These are phyloP conservation scores for Acanthopagrus latus DNA, from an alignment of 2,797 vertebrate genomes.

Conservation along the genomic window DNA sequence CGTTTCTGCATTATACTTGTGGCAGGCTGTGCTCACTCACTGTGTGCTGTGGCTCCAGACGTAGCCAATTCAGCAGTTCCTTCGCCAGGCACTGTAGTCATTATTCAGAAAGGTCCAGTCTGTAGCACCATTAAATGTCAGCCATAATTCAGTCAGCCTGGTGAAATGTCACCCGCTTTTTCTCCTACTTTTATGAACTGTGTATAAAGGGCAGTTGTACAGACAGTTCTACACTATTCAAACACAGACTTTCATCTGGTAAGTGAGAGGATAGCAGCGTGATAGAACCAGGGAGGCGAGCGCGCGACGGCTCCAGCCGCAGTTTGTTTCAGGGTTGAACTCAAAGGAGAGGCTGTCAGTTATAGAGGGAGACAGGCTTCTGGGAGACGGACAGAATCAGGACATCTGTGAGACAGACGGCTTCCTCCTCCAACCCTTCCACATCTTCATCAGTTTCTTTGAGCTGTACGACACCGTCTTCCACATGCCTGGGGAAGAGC, in stretches of 20 bases:
- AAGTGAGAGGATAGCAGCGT: not conserved
- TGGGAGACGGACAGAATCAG: slow-evolving; percentile 56
- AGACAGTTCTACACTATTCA: slow-evolving; percentile 22
- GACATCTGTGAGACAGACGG: slow-evolving; percentile 73
- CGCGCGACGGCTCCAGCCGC: slow-evolving; percentile 5
- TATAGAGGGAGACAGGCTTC: slow-evolving; percentile 14
- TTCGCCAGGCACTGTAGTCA: slow-evolving; percentile 16
- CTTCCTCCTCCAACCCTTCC: slow-evolving; percentile 91
- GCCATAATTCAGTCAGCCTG: slow-evolving; percentile 40
- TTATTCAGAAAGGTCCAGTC: slow-evolving; percentile 33
- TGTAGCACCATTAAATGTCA: slow-evolving; percentile 53
- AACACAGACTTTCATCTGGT: slow-evolving; percentile 19
- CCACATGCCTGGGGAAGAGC: slow-evolving; percentile 85
- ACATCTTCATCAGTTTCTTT: slow-evolving; percentile 95
- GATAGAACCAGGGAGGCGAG: slow-evolving; percentile 18
- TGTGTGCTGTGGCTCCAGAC: slow-evolving; percentile 15
- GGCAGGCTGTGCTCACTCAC: slow-evolving; percentile 5
- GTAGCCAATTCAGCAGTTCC: slow-evolving; percentile 15
- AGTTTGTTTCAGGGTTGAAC: slow-evolving; percentile 18
- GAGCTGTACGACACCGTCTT: slow-evolving; percentile 92
- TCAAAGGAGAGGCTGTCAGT: slow-evolving; percentile 20
- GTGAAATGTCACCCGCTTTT: slow-evolving; percentile 54
- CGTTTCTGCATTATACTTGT: slow-evolving; percentile 11
- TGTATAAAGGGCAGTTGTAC: slow-evolving; percentile 40
- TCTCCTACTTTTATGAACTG: slow-evolving; percentile 22